Base-by-base conservation (phyloP, 1,140 invertebrate species). In the Argopecten irradians region DNA sequence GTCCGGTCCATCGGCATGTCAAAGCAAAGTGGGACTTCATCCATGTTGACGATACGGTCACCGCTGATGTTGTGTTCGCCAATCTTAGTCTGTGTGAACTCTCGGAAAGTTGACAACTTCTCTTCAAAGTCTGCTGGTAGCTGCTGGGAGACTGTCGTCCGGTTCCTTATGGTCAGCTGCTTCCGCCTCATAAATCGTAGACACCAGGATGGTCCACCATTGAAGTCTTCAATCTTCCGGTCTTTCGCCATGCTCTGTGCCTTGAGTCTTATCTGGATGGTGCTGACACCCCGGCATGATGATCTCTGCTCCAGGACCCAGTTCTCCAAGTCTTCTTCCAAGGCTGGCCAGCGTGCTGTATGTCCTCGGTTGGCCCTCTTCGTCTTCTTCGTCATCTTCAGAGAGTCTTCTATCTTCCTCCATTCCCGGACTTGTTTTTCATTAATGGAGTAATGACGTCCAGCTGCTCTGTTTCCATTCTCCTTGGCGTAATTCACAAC, bases 11-110 rank as follows among this genome's bases (percentile, higher is more conserved):
- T 83, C 28, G 87, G 86, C n/a, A 92, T 92, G 85, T 93, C 90
- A 85, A 93, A 93, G 0, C 84, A 90, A 14, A 91, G 55, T 16
- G 92, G 91, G 11, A 88, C 90, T 87, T 93, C 92, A 88, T 93
- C 93, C 92, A 93, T 93, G 34, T 92, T 91, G 84, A 87, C 22
- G 19, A 88, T 88, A n/a, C 13, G 34, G 22, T 36, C n/a, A 13
- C n/a, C 34, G 11, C 28, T 11, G 32, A 86, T 83, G 16, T 33
- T 33, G 16, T 28, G 34, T 36, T 83, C 19, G 14, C 28, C 14
- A 35, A n/a, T 90, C 34, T 85, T 32, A 11, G 87, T 71, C 1
- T n/a, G 33, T 0, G 86, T 33, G 35, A 34, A 87, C 0, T 55
- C n/a, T 1, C 36, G 28, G 85, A 90, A 88, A 46, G 14, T 34